Base-by-base conservation (phyloP, 2,888 invertebrate species). In the Diloba caeruleocephala region DNA sequence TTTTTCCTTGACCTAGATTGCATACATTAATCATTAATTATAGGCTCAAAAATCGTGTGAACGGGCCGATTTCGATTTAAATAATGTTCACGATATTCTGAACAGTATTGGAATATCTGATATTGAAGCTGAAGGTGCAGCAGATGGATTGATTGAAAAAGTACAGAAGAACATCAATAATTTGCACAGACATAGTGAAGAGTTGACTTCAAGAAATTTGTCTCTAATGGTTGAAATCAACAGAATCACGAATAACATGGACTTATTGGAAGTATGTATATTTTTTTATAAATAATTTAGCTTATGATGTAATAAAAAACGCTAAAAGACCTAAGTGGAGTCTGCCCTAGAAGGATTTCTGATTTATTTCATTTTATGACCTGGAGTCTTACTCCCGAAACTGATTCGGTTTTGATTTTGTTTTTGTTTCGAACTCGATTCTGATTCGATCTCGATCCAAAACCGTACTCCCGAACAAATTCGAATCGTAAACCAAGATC, bases 21-120 rank as follows among this genome's bases (percentile, higher is more conserved):
- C 13, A 7, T 9, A 1, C 14, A 14, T 7, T 5, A 25, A 17
- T 19, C 32, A 23, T 4, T 28, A 34, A 13, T 80, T 82, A 37
- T 74, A 93, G 93, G 85, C 81, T 6, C 81, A 82, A 64, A 90
- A 90, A 65, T 84, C 85, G 31, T 81, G 81, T 84, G 89, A 90
- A 67, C 85, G 78, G 64, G 82, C 84, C 93, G 80, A 94, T 92
- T 80, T 94, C 87, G 80, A 96, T 90, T 76, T 89, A 49, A 85
- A 82, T 74, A 87, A 88, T 81, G 80, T 91, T 39, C 76, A 86
- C 61, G 85, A 84, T 53, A 90, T 91, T 57, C 56, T 92, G 13
- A 74, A 60, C 43, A 87, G 82, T 55, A 82, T 90, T 77, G 92
- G 91, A 15, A 80, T 90, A 62, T 69, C 78, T 43, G 78, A 87